Base-by-base conservation (phyloP, 1,140 invertebrate genomes). In the Oreohelix idahoensis region DNA sequence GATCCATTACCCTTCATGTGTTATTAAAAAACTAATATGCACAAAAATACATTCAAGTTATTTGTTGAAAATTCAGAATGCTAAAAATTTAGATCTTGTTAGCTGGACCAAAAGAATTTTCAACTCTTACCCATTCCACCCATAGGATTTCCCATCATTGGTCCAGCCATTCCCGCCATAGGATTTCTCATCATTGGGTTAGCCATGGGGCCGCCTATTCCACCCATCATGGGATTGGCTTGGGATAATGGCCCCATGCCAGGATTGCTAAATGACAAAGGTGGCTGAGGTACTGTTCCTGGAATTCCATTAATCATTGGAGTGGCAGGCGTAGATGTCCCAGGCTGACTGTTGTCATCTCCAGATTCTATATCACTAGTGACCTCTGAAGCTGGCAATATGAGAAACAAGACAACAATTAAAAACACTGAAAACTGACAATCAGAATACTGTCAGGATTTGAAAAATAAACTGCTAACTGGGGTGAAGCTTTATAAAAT, bases 111-210 rank as follows among this genome's bases (percentile, higher is more conserved):
- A 10, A 45, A 45, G 15, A 15, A 15, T 45, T 8, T 45, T 45
- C 5, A 45, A 45, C 15, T 45, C 42, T 80, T 63, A 73, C 84
- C 84, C 84, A 84, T 84, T 66, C 45, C 63, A 35, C 79, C 80
- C 83, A 77, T 80, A 11, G 66, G 70, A 29, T 35, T 35, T 32
- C 77, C 77, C 79, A 80, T 80, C 79, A 80, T 80, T 42, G 79
- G 79, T 29, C 79, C 79, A 35, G 38, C 23, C 89, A 90, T 89
- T 76, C 87, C 86, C 71, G 86, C 89, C 94, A 96, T 95, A 69
- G 92, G 94, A 79, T 93, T 94, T 80, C 94, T 94, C 95, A 91
- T 90, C 87, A 90, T 90, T 66, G 92, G 93, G 92, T 94, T 88
- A 93, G 93, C 94, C 20, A 82, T 75, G 13, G 36, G 58, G 93